Evolutionary conservation across 1,140 invertebrate genomes (phyloP).

Genomic region (Pinna nobilis): DNA sequence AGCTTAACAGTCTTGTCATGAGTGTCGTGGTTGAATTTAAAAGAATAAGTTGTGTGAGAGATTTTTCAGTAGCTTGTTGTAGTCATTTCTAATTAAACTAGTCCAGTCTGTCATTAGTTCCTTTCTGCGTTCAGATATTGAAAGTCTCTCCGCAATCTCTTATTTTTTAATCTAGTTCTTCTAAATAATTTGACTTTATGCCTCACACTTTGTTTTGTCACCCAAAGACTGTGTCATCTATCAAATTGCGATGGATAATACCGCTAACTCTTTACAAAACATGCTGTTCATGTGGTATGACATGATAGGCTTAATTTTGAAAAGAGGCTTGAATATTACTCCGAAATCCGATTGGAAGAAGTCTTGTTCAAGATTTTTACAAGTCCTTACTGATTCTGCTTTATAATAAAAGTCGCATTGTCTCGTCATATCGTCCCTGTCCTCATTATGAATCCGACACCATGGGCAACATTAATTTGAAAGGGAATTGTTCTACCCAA

Average conservation of each 20-base stretch:
- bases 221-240: conserved; percentile 2
- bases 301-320: conserved; percentile 6
- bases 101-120: conserved; percentile 17
- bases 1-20: conserved; percentile 1
- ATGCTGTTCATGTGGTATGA: conserved; percentile 21
- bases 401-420: conserved; percentile 4
- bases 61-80: background rate
- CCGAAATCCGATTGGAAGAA: background rate
- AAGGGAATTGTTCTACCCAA: conserved; percentile 1
- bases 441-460: conserved; percentile 8
- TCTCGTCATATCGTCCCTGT: background rate
- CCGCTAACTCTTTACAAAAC: conserved; percentile 2
- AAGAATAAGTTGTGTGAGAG: background rate
- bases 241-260: conserved; percentile 15
- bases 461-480: conserved; percentile 4
- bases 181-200: background rate
- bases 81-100: background rate
- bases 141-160: conserved; percentile 4
- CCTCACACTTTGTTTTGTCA: conserved; percentile 1
- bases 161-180: background rate
- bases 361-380: background rate
- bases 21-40: background rate
- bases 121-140: conserved; percentile 1
- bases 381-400: background rate
- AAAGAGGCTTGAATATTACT: background rate